Base-by-base conservation (phyloP, 1,140 invertebrate genomes). In the Drosophila jambulina region DNA sequence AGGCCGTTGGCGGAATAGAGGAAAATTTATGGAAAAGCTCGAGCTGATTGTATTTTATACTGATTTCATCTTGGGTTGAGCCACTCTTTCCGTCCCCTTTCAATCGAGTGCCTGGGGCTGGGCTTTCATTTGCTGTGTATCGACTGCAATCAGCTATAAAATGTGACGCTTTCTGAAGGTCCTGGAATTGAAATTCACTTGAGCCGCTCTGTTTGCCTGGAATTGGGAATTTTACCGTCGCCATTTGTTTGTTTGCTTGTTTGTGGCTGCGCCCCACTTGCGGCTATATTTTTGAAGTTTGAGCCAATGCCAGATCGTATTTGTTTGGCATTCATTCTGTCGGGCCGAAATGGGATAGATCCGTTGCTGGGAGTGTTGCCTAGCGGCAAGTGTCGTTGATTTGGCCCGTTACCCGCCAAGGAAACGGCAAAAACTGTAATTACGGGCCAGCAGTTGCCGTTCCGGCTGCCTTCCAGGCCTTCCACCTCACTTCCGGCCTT, bases 101-200 rank as follows among this genome's bases (percentile, higher is more conserved):
- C 32, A 13, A 29, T n/a, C 21, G 32, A 34, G 17, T 17, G 57
- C 82, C 79, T 27, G 21, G 12, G 83, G 83, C 57, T 54, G 40
- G 45, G 49, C 80, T 80, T 84, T 90, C 80, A 88, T 88, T 86
- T 84, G 38, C 60, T 65, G 53, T 58, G 48, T 64, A 87, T 87
- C 70, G 79, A 42, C 84, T 72, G 83, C 83, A 87, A 87, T 88
- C 83, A 87, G 85, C 77, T 70, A 78, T 88, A 80, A 87, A 88
- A 83, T 86, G 80, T 86, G 76, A 80, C 56, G 76, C 54, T 42
- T 71, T 70, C 29, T 19, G 17, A 27, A 51, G 48, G 43, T 17
- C 34, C 5, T 32, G 34, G 46, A 56, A 58, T 27, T 68, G 62
- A 81, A 84, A 84, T 84, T 88, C 76, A 80, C 77, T 88, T 88